phyloP scores from a whole-genome alignment of 2,113 vertebrate species.

The Brachyistius frenatus region DNA sequence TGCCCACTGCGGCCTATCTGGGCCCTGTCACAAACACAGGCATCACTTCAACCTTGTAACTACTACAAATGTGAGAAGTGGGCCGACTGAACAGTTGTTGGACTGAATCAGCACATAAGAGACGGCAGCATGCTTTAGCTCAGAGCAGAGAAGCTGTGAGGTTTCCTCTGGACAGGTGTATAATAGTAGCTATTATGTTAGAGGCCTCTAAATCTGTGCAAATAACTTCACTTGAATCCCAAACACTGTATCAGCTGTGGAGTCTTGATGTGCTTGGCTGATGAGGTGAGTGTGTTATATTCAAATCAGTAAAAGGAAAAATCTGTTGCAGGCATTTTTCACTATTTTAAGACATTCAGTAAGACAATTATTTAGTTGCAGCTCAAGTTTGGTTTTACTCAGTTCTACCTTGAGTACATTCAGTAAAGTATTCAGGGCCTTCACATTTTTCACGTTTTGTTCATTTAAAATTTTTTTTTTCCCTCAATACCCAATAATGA shows the following conservation, averaged over 20 bases:
- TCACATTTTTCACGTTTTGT: too few species aligned
- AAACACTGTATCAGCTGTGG: background rate
- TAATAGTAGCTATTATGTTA: conserved; percentile 19
- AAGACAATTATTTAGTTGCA: too few species aligned
- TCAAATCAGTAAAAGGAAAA: too few species aligned
- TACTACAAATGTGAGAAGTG: background rate
- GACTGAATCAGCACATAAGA: conserved; percentile 55
- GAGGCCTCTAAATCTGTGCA: conserved; percentile 14
- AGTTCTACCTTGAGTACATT: too few species aligned
- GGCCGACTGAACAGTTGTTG: background rate
- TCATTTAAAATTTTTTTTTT: too few species aligned
- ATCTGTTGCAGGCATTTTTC: too few species aligned
- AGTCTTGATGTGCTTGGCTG: background rate
- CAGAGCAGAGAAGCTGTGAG: background rate
- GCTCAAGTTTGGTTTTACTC: too few species aligned
- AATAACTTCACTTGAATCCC: conserved; percentile 12
- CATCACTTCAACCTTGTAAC: conserved; percentile 17
- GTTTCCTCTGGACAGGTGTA: background rate
- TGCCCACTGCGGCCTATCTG: conserved; percentile 43
- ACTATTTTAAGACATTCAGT: too few species aligned
- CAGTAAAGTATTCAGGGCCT: too few species aligned
- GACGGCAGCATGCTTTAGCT: background rate
- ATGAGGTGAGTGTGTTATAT: background rate
- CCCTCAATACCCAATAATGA: too few species aligned
- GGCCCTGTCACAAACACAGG: conserved; percentile 70